Percentiles rank a stretch among this genome's conserved stretches.
phyloP scores from a whole-genome alignment of 2,113 vertebrate genomes.

The Ptilonorhynchus violaceus region DNA sequence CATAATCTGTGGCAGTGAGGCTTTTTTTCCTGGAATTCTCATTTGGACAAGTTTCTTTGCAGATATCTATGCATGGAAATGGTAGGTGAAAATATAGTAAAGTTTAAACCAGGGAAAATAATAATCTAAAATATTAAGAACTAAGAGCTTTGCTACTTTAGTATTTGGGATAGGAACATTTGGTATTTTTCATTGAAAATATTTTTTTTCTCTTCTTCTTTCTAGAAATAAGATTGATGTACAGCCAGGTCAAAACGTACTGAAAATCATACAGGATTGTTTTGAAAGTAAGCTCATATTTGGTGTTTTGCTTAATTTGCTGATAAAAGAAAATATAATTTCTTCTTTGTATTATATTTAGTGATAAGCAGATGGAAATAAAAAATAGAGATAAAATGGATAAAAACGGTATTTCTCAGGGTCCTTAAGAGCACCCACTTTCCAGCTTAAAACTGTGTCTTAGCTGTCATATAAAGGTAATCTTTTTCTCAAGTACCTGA shows the following conservation, averaged over 20 bases:
- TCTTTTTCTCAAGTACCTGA: not conserved
- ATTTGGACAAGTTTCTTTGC: not conserved
- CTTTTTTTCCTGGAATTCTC: not conserved
- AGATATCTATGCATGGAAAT: not conserved
- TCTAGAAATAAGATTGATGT: conserved; percentile 39
- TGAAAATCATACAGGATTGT: conserved; percentile 64
- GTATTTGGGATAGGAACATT: not conserved
- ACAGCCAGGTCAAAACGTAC: conserved; percentile 29
- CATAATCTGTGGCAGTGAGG: not conserved
- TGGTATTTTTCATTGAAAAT: not conserved
- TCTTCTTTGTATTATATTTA: not conserved
- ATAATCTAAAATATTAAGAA: not conserved
- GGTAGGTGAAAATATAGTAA: not conserved
- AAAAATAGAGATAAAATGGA: not conserved
- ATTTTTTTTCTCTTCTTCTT: not conserved
- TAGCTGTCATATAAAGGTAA: not conserved
- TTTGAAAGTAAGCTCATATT: conserved; percentile 71
- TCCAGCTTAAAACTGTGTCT: not conserved
- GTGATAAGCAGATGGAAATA: not conserved
- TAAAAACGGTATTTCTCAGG: not conserved
- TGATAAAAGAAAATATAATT: not conserved
- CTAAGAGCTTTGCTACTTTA: not conserved
- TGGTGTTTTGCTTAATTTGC: not conserved
- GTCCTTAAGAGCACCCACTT: not conserved
- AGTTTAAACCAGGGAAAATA: not conserved